phyloP scores from a whole-genome alignment of 2,797 vertebrate species.

The Periparus ater region DNA sequence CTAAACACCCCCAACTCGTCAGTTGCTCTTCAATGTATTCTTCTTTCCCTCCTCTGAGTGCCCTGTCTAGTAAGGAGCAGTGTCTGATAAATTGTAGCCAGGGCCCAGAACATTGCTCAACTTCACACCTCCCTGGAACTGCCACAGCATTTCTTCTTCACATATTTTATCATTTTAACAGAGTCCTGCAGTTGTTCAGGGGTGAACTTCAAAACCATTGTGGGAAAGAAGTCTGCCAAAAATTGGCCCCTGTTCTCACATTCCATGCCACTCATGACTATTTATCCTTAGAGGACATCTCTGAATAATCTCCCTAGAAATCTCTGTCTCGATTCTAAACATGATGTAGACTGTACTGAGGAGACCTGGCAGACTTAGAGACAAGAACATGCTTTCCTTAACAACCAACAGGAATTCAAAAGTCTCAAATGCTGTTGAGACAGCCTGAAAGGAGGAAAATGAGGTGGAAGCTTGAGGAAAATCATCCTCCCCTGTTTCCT shows the following conservation, averaged over 20 bases:
- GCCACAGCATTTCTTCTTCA: not conserved
- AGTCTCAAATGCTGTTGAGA: not conserved
- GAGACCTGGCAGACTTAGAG: not conserved
- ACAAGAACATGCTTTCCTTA: not conserved
- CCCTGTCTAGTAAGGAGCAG: not conserved
- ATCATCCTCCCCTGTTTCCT: too few species aligned
- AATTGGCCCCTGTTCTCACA: not conserved
- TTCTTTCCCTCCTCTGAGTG: not conserved
- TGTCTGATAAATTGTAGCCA: not conserved
- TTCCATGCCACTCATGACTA: not conserved
- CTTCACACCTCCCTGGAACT: not conserved
- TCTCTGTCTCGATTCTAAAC: not conserved
- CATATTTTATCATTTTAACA: not conserved
- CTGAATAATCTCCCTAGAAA: not conserved
- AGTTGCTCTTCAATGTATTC: not conserved
- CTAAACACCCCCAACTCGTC: not conserved
- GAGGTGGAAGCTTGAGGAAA: not conserved
- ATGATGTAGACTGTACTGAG: not conserved
- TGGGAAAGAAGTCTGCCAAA: not conserved
- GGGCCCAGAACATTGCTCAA: accelerated
- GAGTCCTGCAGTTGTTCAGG: not conserved
- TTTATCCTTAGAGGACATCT: not conserved
- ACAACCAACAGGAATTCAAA: not conserved
- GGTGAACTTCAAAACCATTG: not conserved
- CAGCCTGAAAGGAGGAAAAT: not conserved